Conservation (phyloP, 2,113 vertebrate genomes). For the Dolichallabes microphthalmus region DNA sequence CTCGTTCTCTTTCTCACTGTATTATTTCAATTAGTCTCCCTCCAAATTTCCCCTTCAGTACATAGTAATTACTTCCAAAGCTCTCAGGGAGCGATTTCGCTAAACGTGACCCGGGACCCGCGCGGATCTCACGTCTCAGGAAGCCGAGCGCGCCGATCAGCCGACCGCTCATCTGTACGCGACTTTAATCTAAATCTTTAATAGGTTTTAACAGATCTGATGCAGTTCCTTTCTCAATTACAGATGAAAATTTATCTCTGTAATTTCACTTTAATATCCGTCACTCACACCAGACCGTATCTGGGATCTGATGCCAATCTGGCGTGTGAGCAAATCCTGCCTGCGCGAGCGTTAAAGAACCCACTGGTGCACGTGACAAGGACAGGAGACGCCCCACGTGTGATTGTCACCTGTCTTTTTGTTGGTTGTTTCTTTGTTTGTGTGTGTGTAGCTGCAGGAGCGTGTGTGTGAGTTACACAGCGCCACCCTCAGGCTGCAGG, state of each 20-base stretch:
- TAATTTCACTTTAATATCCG: conserved; percentile 76
- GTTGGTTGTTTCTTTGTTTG: neutral
- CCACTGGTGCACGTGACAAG: conserved; percentile 50
- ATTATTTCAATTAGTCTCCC: conserved; percentile 71
- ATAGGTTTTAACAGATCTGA: conserved; percentile 71
- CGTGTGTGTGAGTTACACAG: conserved; percentile 53
- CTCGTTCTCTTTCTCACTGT: conserved; percentile 52
- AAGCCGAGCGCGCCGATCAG: conserved; percentile 68
- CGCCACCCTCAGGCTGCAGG: conserved; percentile 50
- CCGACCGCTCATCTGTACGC: conserved; percentile 67
- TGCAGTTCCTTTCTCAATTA: conserved; percentile 71
- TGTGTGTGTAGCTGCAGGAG: conserved; percentile 35
- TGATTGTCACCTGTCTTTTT: conserved; percentile 52
- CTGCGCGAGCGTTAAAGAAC: conserved; percentile 56
- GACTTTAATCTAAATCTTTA: conserved; percentile 72
- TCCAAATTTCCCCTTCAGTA: conserved; percentile 70
- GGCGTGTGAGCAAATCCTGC: conserved; percentile 67
- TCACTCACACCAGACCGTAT: conserved; percentile 67
- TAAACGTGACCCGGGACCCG: conserved; percentile 62
- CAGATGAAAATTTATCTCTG: conserved; percentile 73
- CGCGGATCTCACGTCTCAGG: conserved; percentile 62
- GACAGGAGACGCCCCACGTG: conserved; percentile 1
- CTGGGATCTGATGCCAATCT: conserved; percentile 62
- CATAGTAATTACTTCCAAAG: conserved; percentile 71
- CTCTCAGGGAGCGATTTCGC: conserved; percentile 62